Conservation (phyloP, 2,113 vertebrate genomes). For the Catharus bicknelli region DNA sequence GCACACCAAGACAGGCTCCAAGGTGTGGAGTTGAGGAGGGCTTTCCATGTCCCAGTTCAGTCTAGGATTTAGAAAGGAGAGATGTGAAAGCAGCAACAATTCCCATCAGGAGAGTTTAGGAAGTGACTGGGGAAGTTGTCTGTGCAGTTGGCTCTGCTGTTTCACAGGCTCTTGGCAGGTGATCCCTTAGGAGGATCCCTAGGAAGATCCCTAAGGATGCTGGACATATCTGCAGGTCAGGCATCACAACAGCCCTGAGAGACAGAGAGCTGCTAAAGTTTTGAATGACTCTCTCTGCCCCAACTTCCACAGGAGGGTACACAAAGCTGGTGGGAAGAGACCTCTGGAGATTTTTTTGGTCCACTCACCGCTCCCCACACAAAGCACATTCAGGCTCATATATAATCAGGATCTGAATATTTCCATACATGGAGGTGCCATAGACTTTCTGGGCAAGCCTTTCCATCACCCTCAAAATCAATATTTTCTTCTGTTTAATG, state of each 20-base stretch:
- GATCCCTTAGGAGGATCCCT: not conserved
- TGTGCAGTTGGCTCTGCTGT: not conserved
- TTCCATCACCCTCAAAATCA: not conserved
- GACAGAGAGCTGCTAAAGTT: not conserved
- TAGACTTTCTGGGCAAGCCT: not conserved
- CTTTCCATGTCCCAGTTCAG: not conserved
- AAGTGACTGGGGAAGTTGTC: not conserved
- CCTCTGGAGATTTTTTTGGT: not conserved
- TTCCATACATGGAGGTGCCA: not conserved
- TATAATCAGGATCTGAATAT: not conserved
- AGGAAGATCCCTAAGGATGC: not conserved
- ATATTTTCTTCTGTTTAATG: not conserved
- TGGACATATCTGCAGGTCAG: not conserved
- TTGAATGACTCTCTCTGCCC: not conserved
- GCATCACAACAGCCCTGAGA: not conserved
- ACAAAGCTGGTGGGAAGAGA: not conserved
- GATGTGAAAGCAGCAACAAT: not conserved
- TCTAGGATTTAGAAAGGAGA: not conserved
- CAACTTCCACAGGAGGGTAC: not conserved
- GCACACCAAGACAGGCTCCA: not conserved
- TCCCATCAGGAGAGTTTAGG: not conserved
- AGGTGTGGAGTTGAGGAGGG: rapidly evolving
- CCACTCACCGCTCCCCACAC: not conserved
- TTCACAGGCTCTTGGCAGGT: not conserved
- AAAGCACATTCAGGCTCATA: rapidly evolving